Evolutionary conservation across 2,888 invertebrate genomes (phyloP), one percentile per base, ranked within the genome.

Genomic region (Rotaria magnacalcarata): DNA sequence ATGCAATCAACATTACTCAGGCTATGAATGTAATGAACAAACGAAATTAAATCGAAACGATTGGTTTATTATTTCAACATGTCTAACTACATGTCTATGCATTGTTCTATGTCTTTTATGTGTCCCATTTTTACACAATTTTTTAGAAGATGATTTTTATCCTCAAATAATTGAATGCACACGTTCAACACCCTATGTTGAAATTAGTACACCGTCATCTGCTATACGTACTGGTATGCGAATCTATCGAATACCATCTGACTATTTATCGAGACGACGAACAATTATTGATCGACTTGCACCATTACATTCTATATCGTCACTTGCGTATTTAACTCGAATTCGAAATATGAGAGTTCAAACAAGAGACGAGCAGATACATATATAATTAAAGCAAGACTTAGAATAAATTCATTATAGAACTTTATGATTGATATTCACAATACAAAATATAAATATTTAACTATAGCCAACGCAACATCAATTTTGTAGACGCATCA

Each of bases 121-220:
- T 80, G 14, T 80, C 11, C 80, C 80, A 80, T 47, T 80, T 80
- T 80, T 80, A 0, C 47, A 80, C 5, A 47, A 21, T 14, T 80
- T 80, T 80, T 14, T 80, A 47, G n/a, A 80, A 80, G 47, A 80
- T 24, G 80, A 80, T 47, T 80, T 80, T 80, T 47, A 80, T 80
- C 80, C 80, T 47, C 80, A 80, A 80, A 80, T 80, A 24, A 80
- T 80, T n/a, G 80, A 80, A 80, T 80, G 80, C 47, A 47, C 47
- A 47, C 80, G 80, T 80, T 47, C 24, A 47, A 80, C 47, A 24
- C 80, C 80, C 24, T 80, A 80, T 47, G 80, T 47, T 21, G 80
- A 80, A 80, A 14, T 80, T 14, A 47, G 24, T 80, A n/a, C 47
- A 47, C 47, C 80, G n/a, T 11, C 11, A 34, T 47, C 80, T n/a